phyloP scores from a whole-genome alignment of 64 coral and sea anemone genomes.

The Stylophora pistillata region DNA sequence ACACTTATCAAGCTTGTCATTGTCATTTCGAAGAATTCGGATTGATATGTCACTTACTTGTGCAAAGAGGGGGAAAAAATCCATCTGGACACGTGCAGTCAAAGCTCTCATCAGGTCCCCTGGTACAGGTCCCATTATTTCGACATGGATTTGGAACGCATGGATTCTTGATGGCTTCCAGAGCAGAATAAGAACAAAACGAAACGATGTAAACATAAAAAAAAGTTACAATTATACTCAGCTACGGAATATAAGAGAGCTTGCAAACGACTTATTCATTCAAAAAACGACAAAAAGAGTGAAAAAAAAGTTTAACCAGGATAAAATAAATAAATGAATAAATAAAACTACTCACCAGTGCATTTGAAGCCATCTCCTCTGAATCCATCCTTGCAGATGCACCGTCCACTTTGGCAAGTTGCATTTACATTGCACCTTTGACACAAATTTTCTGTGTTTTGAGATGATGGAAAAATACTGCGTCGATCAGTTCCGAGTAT shows the following conservation, averaged over 20 bases:
- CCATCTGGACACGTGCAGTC: slow-evolving; percentile 67
- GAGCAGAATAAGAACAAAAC: neutral
- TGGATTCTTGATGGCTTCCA: slow-evolving; percentile 31
- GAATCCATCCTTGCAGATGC: slow-evolving; percentile 67
- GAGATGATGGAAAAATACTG: neutral
- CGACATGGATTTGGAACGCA: slow-evolving; percentile 76
- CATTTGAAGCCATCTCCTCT: slow-evolving; percentile 73
- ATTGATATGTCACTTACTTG: slow-evolving; percentile 35
- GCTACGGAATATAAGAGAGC: no score
- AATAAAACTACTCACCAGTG: slow-evolving; percentile 35
- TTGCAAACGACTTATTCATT: no score
- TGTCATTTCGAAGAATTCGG: neutral
- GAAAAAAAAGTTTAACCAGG: neutral
- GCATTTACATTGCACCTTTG: slow-evolving; percentile 64
- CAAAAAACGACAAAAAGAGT: no score
- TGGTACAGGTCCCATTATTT: slow-evolving; percentile 68
- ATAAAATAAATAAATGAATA: neutral
- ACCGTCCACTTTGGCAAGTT: slow-evolving; percentile 49
- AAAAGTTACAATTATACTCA: neutral
- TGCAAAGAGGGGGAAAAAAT: slow-evolving; percentile 69
- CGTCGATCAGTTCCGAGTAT: no score
- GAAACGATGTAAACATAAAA: neutral
- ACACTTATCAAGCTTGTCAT: neutral
- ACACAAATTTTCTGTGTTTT: slow-evolving; percentile 59
- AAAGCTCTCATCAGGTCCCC: slow-evolving; percentile 77